Base-by-base conservation (phyloP, 2,113 vertebrate species). In the Petaurus breviceps region DNA sequence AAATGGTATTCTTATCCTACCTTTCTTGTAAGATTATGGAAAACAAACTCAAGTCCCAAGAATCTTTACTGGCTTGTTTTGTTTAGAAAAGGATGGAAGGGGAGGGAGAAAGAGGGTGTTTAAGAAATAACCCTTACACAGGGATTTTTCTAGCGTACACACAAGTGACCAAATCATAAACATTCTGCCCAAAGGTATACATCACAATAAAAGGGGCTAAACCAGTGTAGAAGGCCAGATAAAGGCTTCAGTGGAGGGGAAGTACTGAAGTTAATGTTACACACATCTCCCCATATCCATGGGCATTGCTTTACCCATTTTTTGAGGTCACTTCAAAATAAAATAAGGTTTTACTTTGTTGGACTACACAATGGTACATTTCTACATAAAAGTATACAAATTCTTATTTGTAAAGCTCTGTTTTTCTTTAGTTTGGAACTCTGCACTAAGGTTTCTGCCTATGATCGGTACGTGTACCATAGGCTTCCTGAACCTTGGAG, bases 401-500 rank as follows among this genome's bases (percentile, higher is more conserved):
- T 26, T 28, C 91, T 92, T n/a, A 46, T 91, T 89, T 92, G 47
- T 92, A 51, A 46, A 37, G 5, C 68, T 94, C 31, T 84, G 47
- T 1, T 94, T 49, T 61, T 92, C 53, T 43, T 43, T 43, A 1
- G 50, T 43, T 46, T 55, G n/a, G 89, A 24, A 51, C 61, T 25
- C 95, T 61, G 49, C 2, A 46, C 46, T 47, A 47, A 84, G 14
- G 22, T 28, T 53, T n/a, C 31, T 89, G 37, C 93, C 84, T 54
- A 26, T 47, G 4, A 49, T 4, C 23, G 1, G 28, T 22, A 8
- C 24, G 31, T n/a, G 91, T 16, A 22, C 37, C 37, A 90, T 5
- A 89, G 25, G 37, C n/a, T 31, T 90, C 95, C 12, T 37, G 3
- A 50, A 52, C n/a, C 92, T 93, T 93, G 95, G 57, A 77, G 37